phyloP scores from a whole-genome alignment of 1,140 invertebrate species.

The Choristoneura fumiferana region DNA sequence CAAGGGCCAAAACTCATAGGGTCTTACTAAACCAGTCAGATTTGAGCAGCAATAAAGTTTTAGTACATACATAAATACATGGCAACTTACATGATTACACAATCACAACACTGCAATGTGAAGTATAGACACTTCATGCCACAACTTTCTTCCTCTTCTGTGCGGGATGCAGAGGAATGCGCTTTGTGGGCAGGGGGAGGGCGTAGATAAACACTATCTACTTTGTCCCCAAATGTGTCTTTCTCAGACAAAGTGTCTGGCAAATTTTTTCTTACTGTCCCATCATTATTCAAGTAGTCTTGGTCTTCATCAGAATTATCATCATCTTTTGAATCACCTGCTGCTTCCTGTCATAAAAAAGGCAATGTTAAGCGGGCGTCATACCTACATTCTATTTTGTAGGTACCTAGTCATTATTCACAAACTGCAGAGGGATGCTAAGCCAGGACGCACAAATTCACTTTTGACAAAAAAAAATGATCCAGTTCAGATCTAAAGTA shows the following conservation, averaged over 20 bases:
- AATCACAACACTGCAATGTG: conserved; percentile 68
- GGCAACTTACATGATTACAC: conserved; percentile 61
- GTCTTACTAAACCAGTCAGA: too few species aligned
- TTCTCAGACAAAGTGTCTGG: conserved; percentile 36
- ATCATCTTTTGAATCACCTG: conserved; percentile 41
- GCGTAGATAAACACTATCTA: conserved; percentile 61
- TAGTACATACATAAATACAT: conserved; percentile 21
- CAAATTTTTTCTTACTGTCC: conserved; percentile 31
- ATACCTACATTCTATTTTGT: too few species aligned
- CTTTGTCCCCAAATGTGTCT: conserved; percentile 45
- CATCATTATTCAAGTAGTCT: conserved; percentile 42
- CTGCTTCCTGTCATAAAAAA: conserved; percentile 45
- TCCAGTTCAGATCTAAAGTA: too few species aligned
- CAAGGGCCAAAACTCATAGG: too few species aligned
- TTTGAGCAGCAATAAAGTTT: too few species aligned
- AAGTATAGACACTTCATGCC: conserved; percentile 71
- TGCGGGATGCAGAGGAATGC: conserved; percentile 37
- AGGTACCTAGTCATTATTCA: too few species aligned
- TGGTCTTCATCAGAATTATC: conserved; percentile 27
- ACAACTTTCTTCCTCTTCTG: conserved; percentile 62
- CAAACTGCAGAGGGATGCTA: too few species aligned
- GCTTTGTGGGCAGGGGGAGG: conserved; percentile 50
- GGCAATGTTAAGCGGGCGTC: too few species aligned
- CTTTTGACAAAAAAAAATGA: too few species aligned
- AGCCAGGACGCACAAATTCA: too few species aligned